These are phyloP conservation scores for Alauda arvensis DNA, from an alignment of 2,797 vertebrate genomes.

Conservation along the genomic window DNA sequence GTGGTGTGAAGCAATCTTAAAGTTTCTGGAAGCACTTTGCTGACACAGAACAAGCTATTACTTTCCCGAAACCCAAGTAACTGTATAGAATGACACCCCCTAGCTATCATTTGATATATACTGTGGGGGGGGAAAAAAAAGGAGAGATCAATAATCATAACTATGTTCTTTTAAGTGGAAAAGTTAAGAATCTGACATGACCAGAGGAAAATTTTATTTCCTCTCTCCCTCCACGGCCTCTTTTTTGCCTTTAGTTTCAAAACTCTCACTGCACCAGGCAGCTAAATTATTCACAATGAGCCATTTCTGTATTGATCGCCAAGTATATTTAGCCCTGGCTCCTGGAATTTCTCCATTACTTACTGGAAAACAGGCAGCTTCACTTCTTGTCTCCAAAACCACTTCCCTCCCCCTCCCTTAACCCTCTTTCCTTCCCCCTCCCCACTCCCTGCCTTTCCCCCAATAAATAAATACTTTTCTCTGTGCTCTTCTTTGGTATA, in stretches of 20 bases:
- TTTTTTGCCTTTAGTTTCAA: conserved; percentile 81
- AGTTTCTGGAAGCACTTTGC: conserved; percentile 69
- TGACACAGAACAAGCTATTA: conserved; percentile 70
- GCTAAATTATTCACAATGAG: conserved; percentile 86
- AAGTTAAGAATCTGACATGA: conserved; percentile 73
- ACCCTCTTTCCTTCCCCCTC: conserved; percentile 56
- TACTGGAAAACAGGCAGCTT: conserved; percentile 85
- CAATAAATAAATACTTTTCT: conserved; percentile 71
- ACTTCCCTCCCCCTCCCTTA: conserved; percentile 83
- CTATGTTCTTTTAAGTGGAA: conserved; percentile 67
- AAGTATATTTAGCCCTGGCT: conserved; percentile 85
- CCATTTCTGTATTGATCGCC: conserved; percentile 85
- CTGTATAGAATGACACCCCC: conserved; percentile 73
- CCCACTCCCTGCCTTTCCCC: background rate
- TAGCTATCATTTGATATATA: conserved; percentile 74
- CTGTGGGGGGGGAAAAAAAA: background rate
- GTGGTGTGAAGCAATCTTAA: conserved; percentile 55
- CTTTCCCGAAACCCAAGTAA: conserved; percentile 75
- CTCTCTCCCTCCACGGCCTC: conserved; percentile 57
- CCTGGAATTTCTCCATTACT: conserved; percentile 85
- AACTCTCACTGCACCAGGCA: conserved; percentile 79
- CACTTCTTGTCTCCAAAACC: conserved; percentile 82
- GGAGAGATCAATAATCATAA: conserved; percentile 61
- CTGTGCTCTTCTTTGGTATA: conserved; percentile 66
- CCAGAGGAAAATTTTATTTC: conserved; percentile 70